Evolutionary conservation across 1,140 invertebrate species (phyloP).

Genomic region (Nilaparvata lugens): DNA sequence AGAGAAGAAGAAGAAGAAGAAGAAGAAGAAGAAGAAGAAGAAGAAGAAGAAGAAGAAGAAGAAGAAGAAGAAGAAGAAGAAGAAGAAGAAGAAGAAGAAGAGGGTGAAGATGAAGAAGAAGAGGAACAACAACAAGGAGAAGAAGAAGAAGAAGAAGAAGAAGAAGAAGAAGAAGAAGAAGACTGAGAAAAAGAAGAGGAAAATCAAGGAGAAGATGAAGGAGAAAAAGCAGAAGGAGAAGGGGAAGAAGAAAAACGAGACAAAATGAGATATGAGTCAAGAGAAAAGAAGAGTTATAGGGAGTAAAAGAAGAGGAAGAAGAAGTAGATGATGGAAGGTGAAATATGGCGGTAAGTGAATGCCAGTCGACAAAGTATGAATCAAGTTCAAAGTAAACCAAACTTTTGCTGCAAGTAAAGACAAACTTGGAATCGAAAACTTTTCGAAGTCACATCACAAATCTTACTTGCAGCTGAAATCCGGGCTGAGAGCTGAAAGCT

Average conservation of each 20-base stretch:
- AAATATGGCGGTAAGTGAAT: too few species aligned
- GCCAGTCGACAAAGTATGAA: too few species aligned
- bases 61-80: background rate
- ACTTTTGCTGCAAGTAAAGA: too few species aligned
- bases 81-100: background rate
- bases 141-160: background rate
- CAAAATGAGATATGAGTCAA: too few species aligned
- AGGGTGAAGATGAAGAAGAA: background rate
- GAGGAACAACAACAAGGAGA: background rate
- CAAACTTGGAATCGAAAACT: too few species aligned
- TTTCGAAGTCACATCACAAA: too few species aligned
- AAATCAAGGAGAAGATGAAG: background rate
- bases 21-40: background rate
- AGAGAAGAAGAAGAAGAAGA: background rate
- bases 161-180: background rate
- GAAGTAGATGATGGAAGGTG: too few species aligned
- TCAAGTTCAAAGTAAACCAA: too few species aligned
- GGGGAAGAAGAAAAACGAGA: background rate
- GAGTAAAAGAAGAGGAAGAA: too few species aligned
- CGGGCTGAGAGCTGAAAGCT: too few species aligned
- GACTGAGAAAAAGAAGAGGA: background rate
- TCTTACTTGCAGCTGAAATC: too few species aligned
- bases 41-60: background rate
- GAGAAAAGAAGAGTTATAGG: too few species aligned
- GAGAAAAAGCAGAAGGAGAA: background rate